phyloP scores from a whole-genome alignment of 1,140 invertebrate species.

The Brachionus sp. region DNA sequence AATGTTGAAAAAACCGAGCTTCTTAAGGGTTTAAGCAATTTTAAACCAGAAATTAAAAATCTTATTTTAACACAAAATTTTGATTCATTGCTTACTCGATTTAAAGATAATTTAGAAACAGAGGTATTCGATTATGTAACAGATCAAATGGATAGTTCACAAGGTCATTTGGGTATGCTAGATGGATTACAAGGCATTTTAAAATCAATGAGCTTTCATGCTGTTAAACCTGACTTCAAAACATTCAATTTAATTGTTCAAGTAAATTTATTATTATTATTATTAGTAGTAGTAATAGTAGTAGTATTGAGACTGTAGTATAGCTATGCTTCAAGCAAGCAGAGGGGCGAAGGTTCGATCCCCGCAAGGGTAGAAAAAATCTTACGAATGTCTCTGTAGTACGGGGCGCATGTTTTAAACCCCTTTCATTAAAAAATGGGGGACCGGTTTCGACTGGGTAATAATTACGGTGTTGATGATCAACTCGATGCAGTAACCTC shows the following conservation, averaged over 20 bases:
- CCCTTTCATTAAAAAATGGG: too few relatives aligned
- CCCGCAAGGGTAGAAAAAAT: too few relatives aligned
- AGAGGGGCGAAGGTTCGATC: too few relatives aligned
- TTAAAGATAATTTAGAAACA: neutral
- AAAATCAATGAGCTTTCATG: slow-evolving; percentile 18
- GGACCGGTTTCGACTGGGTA: too few relatives aligned
- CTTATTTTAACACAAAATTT: slow-evolving; percentile 10
- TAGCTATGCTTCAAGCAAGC: too few relatives aligned
- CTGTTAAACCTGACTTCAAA: slow-evolving; percentile 8
- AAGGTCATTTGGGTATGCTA: neutral
- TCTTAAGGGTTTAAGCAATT: slow-evolving; percentile 1
- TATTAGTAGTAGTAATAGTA: too few relatives aligned
- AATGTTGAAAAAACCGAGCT: slow-evolving; percentile 12
- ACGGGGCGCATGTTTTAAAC: too few relatives aligned
- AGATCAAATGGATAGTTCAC: neutral
- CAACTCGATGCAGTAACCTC: too few relatives aligned
- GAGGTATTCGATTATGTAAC: slow-evolving; percentile 15
- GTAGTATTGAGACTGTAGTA: too few relatives aligned
- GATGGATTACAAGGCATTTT: neutral
- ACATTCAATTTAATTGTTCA: slow-evolving; percentile 28
- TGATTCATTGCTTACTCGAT: neutral
- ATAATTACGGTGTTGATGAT: too few relatives aligned
- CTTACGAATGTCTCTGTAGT: too few relatives aligned
- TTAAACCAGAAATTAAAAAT: slow-evolving; percentile 32
- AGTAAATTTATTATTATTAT: too few relatives aligned